Base-by-base conservation (phyloP, 2,888 invertebrate genomes). In the Cheilosia soror region DNA sequence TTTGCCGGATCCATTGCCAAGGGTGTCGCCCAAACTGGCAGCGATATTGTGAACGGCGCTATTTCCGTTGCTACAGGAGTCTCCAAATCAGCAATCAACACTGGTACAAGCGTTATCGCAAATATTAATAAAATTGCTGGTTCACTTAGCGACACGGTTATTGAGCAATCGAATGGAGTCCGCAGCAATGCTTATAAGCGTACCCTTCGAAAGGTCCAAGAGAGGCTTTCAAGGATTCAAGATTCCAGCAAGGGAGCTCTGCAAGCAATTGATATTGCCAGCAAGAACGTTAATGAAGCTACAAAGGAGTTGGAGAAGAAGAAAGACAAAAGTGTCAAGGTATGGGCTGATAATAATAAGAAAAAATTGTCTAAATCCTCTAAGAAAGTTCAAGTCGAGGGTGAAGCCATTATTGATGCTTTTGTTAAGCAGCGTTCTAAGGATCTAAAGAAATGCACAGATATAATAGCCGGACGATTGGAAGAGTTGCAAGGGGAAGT, bases 401-500 rank as follows among this genome's bases (percentile, higher is more conserved):
- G 75, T 7, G 60, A 71, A 42, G n/a, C 71, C 7, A 11, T 80
- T 4, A 71, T 84, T 15, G 69, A 80, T 4, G 29, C 5, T 1
- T 37, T 84, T 6, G 29, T 40, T n/a, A 15, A 27, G 13, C 33
- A 66, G 40, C 47, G 53, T 3, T 29, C 53, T 13, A 51, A 76
- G 13, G 31, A 75, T 5, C 7, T 84, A 4, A 69, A 71, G 42
- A 37, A 55, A n/a, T 69, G 58, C 40, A 51, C 69, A 0, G 51
- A 60, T 2, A 49, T 11, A 9, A 42, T 66, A 0, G 15, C 40
- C 15, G 25, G 27, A 0, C 13, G 37, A 33, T 49, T 84, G 47
- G 62, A 84, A n/a, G 9, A 63, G 2, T 9, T 84, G 1, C 69
- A 76, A 20, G 65, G 71, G 7, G 71, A 80, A 15, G 65, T 75